Percentiles rank a stretch among this genome's conserved stretches.
Evolutionary conservation across 2,113 vertebrate species (phyloP).

Genomic region (Mola mola): DNA sequence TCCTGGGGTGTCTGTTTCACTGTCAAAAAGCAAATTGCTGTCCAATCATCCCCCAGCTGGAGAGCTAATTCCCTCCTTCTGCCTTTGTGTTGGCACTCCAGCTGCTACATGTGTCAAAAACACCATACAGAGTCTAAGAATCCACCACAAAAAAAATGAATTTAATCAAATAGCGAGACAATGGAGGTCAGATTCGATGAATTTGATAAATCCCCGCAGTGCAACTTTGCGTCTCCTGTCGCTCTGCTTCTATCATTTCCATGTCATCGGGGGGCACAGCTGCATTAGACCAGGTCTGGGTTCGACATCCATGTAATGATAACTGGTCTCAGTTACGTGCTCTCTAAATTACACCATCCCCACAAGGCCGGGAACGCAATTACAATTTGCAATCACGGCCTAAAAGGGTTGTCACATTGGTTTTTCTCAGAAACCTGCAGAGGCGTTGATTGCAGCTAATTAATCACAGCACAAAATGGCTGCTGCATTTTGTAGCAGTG

Average conservation of each 20-base stretch:
- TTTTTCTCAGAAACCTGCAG: conserved; percentile 36
- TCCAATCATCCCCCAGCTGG: not conserved
- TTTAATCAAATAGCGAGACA: conserved; percentile 1
- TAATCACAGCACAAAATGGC: conserved; percentile 23
- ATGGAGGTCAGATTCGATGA: not conserved
- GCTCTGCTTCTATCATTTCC: not conserved
- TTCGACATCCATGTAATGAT: conserved; percentile 1
- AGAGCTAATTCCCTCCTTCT: not conserved
- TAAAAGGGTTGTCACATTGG: conserved; percentile 42
- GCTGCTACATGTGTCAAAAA: not conserved
- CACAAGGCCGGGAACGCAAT: conserved; percentile 29
- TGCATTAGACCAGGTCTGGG: conserved; percentile 7
- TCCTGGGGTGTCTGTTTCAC: conserved; percentile 5
- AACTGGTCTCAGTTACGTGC: conserved; percentile 39
- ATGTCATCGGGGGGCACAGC: conserved; percentile 2
- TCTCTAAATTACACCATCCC: conserved; percentile 43
- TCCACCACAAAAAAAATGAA: not conserved
- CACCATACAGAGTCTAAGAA: not conserved
- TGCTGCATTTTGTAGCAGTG: not conserved
- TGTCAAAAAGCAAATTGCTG: not conserved
- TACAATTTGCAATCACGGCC: conserved; percentile 30
- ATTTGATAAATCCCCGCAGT: not conserved
- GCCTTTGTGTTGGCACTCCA: not conserved
- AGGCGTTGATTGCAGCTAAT: conserved; percentile 32
- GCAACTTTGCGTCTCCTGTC: not conserved